Evolutionary conservation across 2,113 vertebrate species (phyloP).

Genomic region (Guaruba guarouba): DNA sequence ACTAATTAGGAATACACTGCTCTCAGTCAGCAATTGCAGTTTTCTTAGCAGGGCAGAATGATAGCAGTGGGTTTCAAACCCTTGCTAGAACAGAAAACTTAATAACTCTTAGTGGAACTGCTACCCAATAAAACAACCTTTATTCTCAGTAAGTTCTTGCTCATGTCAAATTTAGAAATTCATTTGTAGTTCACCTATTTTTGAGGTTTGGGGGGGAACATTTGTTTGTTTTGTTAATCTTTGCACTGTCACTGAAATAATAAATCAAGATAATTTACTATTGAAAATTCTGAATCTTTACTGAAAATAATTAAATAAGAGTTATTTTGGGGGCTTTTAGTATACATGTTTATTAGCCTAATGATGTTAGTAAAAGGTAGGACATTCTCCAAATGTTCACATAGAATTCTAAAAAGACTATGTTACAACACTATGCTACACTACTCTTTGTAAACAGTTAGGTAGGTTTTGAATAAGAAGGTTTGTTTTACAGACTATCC

Average conservation of each 20-base stretch:
- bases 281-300: neutral
- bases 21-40: neutral
- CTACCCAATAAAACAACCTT: neutral
- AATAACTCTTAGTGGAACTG: neutral
- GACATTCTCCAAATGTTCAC: neutral
- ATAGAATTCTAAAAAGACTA: neutral
- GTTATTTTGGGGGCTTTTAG: neutral
- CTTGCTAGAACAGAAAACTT: neutral
- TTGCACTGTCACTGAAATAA: neutral
- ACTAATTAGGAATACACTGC: slow-evolving; percentile 4
- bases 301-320: neutral
- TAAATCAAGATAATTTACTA: neutral
- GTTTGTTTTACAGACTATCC: neutral
- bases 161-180: neutral
- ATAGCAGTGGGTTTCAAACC: neutral
- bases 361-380: neutral
- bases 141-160: neutral
- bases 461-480: neutral
- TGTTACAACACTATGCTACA: neutral
- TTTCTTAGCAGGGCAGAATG: neutral
- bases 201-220: rapidly evolving
- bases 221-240: neutral
- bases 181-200: neutral
- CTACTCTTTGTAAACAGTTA: neutral
- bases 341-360: neutral